Evolutionary conservation across 2,888 invertebrate genomes (phyloP).

Genomic region (Onthophagus sagittarius): DNA sequence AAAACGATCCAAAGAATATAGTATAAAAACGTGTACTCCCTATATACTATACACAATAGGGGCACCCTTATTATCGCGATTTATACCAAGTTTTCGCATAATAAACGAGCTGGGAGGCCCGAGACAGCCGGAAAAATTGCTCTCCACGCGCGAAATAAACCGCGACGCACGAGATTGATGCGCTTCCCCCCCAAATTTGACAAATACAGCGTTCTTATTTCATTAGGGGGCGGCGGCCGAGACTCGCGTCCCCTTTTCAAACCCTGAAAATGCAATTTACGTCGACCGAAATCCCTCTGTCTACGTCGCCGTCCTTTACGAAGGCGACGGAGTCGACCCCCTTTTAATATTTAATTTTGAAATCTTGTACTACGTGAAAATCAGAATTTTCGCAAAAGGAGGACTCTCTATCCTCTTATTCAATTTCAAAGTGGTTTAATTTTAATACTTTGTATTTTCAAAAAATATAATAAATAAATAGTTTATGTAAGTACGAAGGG

Average conservation of each 20-base stretch:
- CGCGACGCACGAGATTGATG: conserved; percentile 22
- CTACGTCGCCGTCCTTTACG: not conserved
- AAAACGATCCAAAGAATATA: not conserved
- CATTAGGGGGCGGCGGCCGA: conserved; percentile 13
- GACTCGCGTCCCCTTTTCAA: not conserved
- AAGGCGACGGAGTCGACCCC: not conserved
- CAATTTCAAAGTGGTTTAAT: too few species aligned
- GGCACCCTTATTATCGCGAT: not conserved
- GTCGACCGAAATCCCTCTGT: not conserved
- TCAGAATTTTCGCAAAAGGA: not conserved
- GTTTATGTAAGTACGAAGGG: too few species aligned
- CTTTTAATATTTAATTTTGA: conserved; percentile 12
- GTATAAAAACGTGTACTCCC: not conserved
- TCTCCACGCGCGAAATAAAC: conserved; percentile 8
- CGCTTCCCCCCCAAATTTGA: conserved; percentile 23
- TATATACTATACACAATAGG: too few species aligned
- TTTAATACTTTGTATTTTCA: too few species aligned
- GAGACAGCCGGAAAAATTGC: conserved; percentile 9
- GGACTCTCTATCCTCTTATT: too few species aligned
- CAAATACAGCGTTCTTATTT: conserved; percentile 23
- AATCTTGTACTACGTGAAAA: not conserved
- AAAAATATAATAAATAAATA: too few species aligned
- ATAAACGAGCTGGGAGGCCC: not conserved
- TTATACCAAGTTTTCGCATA: not conserved
- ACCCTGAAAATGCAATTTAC: conserved; percentile 5